These are phyloP conservation scores for Drosophila nr. perissopoda DNA, from an alignment of 2,888 invertebrate genomes.

Conservation along the genomic window DNA sequence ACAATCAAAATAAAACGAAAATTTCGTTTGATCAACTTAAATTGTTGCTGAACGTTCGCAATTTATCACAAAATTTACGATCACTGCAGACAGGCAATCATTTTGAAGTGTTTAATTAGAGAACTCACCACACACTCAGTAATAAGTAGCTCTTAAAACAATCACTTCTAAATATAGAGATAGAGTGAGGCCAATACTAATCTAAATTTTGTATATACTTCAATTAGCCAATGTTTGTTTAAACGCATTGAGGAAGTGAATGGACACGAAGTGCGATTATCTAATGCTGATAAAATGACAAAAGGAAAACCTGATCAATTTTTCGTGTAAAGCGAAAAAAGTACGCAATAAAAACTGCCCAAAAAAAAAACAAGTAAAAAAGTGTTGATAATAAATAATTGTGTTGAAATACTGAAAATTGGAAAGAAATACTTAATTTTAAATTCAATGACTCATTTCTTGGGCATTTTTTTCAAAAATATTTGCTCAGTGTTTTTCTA, in stretches of 20 bases:
- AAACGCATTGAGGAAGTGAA: slow-evolving; percentile 61
- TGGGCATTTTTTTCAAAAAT: not conserved
- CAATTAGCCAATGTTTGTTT: slow-evolving; percentile 53
- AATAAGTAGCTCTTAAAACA: slow-evolving; percentile 39
- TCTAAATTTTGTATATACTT: slow-evolving; percentile 9
- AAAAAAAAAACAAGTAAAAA: not conserved
- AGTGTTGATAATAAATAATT: not conserved
- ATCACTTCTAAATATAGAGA: slow-evolving; percentile 31
- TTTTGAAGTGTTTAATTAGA: slow-evolving; percentile 25
- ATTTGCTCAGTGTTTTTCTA: not conserved
- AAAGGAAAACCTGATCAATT: slow-evolving; percentile 15
- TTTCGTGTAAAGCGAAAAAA: not conserved
- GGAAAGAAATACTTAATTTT: too few species aligned
- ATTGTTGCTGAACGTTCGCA: slow-evolving; percentile 36
- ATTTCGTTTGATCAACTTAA: slow-evolving; percentile 45
- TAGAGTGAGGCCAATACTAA: slow-evolving; percentile 30
- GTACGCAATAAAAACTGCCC: too few species aligned
- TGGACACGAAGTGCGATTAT: slow-evolving; percentile 35
- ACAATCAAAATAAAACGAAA: slow-evolving; percentile 34
- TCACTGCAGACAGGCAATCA: slow-evolving; percentile 15
- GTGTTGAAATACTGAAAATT: not conserved
- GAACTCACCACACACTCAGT: slow-evolving; percentile 21
- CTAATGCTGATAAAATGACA: slow-evolving; percentile 31
- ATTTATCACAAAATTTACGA: slow-evolving; percentile 51
- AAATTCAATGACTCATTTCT: not conserved